Evolutionary conservation across 2,113 vertebrate genomes (phyloP).

Genomic region (Nothoprocta pentlandii): DNA sequence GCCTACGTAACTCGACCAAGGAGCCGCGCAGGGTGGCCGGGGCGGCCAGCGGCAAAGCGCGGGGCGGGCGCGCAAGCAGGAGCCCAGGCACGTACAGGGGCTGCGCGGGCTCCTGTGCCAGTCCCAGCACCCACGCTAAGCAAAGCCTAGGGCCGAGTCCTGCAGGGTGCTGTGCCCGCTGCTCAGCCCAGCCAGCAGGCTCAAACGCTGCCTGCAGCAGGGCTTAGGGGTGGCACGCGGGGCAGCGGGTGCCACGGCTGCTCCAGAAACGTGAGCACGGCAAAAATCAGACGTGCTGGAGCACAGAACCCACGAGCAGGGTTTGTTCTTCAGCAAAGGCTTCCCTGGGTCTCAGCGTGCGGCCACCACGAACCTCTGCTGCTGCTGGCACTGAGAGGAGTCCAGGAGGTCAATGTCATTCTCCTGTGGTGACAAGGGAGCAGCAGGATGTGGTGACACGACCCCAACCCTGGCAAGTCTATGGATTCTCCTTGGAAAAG

Average conservation of each 20-base stretch:
- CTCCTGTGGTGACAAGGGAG: background rate
- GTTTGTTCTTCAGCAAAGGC: background rate
- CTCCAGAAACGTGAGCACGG: background rate
- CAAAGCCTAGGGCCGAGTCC: background rate
- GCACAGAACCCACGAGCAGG: background rate
- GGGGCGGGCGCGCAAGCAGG: background rate
- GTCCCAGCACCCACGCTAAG: background rate
- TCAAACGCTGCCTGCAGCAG: background rate
- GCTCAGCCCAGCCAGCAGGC: background rate
- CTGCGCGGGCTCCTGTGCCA: too few relatives aligned
- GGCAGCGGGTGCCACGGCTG: background rate
- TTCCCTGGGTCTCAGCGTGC: background rate
- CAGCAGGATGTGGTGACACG: background rate
- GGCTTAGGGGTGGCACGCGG: background rate
- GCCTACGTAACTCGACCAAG: background rate
- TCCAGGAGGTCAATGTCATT: slow-evolving; percentile 1
- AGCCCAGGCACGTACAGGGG: background rate
- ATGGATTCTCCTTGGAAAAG: background rate
- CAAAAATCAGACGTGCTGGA: background rate
- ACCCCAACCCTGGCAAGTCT: background rate
- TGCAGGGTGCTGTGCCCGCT: background rate
- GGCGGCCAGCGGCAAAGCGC: too few relatives aligned
- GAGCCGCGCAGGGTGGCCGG: fast-evolving
- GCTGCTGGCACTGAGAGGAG: background rate
- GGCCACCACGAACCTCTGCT: background rate